Evolutionary conservation across 2,888 invertebrate genomes (phyloP).

Genomic region (Drosophila diplacantha): DNA sequence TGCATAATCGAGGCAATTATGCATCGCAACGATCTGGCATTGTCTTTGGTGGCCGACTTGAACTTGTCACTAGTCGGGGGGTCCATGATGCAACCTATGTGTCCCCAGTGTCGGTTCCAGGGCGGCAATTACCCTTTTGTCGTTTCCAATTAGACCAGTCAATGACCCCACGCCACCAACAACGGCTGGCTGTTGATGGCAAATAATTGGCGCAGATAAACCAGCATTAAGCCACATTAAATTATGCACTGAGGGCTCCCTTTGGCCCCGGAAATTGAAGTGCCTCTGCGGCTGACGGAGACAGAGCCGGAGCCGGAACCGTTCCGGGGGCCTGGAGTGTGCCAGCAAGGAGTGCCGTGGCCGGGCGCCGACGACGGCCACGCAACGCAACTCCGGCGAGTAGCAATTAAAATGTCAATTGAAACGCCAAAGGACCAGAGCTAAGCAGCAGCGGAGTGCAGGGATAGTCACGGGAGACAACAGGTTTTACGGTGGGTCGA

Average conservation of each 20-base stretch:
- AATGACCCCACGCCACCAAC: conserved; percentile 37
- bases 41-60: conserved; percentile 19
- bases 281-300: conserved; percentile 21
- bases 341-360: conserved; percentile 21
- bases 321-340: conserved; percentile 7
- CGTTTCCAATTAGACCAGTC: conserved; percentile 43
- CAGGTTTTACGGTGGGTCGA: conserved; percentile 7
- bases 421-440: conserved; percentile 38
- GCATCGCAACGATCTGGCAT: conserved; percentile 43
- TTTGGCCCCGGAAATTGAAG: conserved; percentile 23
- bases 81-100: conserved; percentile 36
- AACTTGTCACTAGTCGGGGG: conserved; percentile 31
- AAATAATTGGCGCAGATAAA: conserved; percentile 47
- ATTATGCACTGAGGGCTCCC: conserved; percentile 47
- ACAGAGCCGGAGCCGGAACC: conserved; percentile 1
- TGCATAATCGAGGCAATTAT: conserved; percentile 60
- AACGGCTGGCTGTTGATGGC: conserved; percentile 23
- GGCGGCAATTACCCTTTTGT: conserved; percentile 31
- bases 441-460: conserved; percentile 5
- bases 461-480: conserved; percentile 6
- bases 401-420: conserved; percentile 62
- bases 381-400: conserved; percentile 29
- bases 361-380: conserved; percentile 7
- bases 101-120: background rate
- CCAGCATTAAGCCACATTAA: conserved; percentile 49